Evolutionary conservation across 2,888 invertebrate genomes (phyloP).

Genomic region (Quadriops clusia): DNA sequence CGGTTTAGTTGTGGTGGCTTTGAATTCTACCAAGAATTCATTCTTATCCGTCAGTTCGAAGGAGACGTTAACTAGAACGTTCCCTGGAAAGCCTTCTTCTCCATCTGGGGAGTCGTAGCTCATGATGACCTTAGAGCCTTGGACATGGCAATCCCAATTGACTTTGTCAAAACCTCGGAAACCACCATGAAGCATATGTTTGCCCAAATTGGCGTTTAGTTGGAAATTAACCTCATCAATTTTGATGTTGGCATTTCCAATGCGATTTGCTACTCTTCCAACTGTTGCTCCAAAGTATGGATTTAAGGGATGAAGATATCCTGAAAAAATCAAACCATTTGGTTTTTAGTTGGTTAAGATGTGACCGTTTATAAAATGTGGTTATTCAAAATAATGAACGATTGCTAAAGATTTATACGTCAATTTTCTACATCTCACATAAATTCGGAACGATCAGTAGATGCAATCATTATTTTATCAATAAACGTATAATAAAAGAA

Average conservation of each 20-base stretch:
- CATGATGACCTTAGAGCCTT: conserved; percentile 54
- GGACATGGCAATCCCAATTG: conserved; percentile 55
- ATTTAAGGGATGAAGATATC: conserved; percentile 53
- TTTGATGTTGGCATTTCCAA: conserved; percentile 57
- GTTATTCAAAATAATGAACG: too few species aligned
- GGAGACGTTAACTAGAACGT: conserved; percentile 54
- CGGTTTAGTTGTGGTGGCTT: conserved; percentile 61
- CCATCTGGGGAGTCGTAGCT: conserved; percentile 64
- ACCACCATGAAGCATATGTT: conserved; percentile 75
- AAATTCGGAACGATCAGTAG: too few species aligned
- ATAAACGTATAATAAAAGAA: too few species aligned
- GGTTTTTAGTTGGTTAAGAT: too few species aligned
- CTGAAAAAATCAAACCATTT: conserved; percentile 41
- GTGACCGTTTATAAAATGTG: too few species aligned
- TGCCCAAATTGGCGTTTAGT: conserved; percentile 59
- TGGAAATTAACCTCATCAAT: conserved; percentile 56
- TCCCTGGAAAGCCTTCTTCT: conserved; percentile 85
- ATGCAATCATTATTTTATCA: too few species aligned
- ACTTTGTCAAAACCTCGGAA: conserved; percentile 70
- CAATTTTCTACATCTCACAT: too few species aligned
- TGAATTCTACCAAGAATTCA: conserved; percentile 61
- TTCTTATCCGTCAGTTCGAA: conserved; percentile 65
- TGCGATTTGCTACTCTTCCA: conserved; percentile 77
- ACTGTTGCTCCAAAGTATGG: conserved; percentile 82
- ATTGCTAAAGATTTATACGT: too few species aligned